Evolutionary conservation across 2,888 invertebrate species (phyloP), one percentile per base, ranked within the genome.

Genomic region (Caenorhabditis uteleia): DNA sequence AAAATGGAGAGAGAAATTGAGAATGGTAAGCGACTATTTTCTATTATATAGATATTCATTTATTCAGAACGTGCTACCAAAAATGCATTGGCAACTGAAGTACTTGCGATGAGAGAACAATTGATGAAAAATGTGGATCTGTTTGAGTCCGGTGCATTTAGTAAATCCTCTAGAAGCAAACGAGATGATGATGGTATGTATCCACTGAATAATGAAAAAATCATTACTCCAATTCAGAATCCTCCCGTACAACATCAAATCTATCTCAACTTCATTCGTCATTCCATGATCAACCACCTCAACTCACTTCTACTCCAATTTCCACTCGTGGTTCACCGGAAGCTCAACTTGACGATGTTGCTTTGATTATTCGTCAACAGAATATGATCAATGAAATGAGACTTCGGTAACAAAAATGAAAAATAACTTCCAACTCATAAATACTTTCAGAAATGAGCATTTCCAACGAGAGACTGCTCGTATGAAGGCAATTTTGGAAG

Each of bases 61-160:
- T 29, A 20, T 45, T 8, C 44, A 65, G 78, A 77, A 61, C 38
- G 57, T 34, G 18, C 50, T 16, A 54, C 48, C n/a, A 53, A 73
- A 8, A 54, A 53, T 23, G 60, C 53, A 16, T 58, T 72, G 23
- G 78, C 79, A 38, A 39, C 54, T 8, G 73, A 77, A 48, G 46
- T 72, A 26, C 36, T 48, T 1, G 70, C 72, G 44, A 77, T 80
- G 79, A 43, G 75, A 20, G 77, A 77, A 25, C 80, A 80, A 40
- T 67, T 80, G 36, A 53, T 77, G 46, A 60, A 65, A 25, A 80
- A 80, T 25, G 80, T 77, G 16, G 70, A 70, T 53, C 61, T 80
- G 16, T 67, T 80, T 26, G 75, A 74, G 18, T 69, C 65, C 8
- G 70, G 68, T 8, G 61, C 68, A 8, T 70, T 77, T 59, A 25